Conservation (phyloP, 53 echinoderm and acorn worm genomes). For the Holothuria scabra region DNA sequence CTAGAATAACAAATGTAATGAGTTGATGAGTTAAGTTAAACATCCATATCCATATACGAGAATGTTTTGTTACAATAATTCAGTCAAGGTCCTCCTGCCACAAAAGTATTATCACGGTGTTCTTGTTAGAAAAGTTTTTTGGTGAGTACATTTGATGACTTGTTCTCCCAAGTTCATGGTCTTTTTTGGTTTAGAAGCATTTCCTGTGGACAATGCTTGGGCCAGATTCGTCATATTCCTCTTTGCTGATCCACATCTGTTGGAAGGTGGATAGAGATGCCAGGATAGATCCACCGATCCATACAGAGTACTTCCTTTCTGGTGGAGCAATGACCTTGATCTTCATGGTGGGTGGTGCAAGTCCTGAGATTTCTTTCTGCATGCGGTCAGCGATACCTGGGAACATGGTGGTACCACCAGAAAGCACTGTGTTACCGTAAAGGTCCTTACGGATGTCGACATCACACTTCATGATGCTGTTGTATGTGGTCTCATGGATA, state of each 20-base stretch:
- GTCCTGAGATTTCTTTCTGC: constrained; percentile 69
- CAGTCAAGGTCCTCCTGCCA: too few species aligned
- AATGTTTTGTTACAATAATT: too few species aligned
- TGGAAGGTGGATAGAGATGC: constrained; percentile 64
- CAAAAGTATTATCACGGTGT: too few species aligned
- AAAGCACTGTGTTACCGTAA: constrained; percentile 69
- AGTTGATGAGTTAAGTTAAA: too few species aligned
- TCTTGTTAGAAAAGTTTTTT: too few species aligned
- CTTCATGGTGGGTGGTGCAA: constrained; percentile 43
- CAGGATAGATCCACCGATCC: constrained; percentile 63
- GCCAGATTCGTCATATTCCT: constrained; percentile 76
- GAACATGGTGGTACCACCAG: constrained; percentile 78
- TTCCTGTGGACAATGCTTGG: constrained; percentile 72
- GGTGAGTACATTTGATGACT: too few species aligned
- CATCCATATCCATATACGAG: too few species aligned
- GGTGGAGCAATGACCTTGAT: constrained; percentile 69
- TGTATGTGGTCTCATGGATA: constrained; percentile 74
- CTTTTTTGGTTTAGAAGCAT: constrained; percentile 49
- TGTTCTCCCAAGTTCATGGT: too few species aligned
- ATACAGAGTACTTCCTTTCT: constrained; percentile 63
- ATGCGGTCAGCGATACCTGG: constrained; percentile 77
- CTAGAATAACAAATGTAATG: too few species aligned
- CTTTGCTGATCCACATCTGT: constrained; percentile 75
- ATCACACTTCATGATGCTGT: constrained; percentile 79
- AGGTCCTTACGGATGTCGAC: constrained; percentile 66